A percentile compares a stretch with the other conserved stretches of the same genome.
Evolutionary conservation across 2,113 vertebrate genomes (phyloP).

Genomic region (Pristiophorus japonicus): DNA sequence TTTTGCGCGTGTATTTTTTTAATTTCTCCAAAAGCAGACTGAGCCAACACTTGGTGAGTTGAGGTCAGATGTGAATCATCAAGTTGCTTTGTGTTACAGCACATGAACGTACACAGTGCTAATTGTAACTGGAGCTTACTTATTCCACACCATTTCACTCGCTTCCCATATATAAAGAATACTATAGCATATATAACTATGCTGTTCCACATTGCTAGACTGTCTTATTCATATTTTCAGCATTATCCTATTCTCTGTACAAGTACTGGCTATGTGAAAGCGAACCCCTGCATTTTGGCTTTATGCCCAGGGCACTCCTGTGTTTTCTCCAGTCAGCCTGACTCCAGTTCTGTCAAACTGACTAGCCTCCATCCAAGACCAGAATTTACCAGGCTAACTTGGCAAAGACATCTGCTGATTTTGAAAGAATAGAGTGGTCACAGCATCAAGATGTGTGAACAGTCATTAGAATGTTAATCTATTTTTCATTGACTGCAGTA

Average conservation of each 20-base stretch:
- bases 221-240: background rate
- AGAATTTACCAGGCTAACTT: background rate
- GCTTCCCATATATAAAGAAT: background rate
- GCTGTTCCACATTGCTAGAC: background rate
- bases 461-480: background rate
- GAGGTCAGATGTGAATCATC: slow-evolving; percentile 8
- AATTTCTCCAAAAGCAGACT: background rate
- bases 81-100: background rate
- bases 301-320: background rate
- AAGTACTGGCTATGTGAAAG: background rate
- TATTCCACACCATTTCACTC: background rate
- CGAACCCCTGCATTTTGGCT: background rate
- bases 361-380: background rate
- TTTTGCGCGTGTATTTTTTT: background rate
- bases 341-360: background rate
- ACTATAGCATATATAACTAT: too few species aligned
- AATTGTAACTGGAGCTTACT: background rate
- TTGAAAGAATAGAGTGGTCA: background rate
- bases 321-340: background rate
- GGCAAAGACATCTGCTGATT: background rate
- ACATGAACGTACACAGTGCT: background rate
- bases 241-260: background rate
- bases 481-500: background rate
- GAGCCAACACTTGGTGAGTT: background rate
- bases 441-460: background rate